Evolutionary conservation across 2,113 vertebrate genomes (phyloP).

Genomic region (Chrysochloris asiatica): DNA sequence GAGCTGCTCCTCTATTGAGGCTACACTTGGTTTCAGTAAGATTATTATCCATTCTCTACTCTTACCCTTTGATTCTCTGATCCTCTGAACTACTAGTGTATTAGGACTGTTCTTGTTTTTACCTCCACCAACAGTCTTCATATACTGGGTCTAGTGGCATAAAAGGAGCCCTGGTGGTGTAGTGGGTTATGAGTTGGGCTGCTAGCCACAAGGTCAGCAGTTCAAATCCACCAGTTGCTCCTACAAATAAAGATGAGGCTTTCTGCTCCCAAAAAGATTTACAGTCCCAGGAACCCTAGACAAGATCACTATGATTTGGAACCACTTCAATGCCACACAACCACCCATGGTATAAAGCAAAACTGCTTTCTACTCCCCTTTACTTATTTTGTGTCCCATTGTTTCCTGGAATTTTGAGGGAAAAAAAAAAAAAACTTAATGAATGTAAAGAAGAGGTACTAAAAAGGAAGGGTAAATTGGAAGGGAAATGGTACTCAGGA

Average conservation of each 20-base stretch:
- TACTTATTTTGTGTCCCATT: neutral
- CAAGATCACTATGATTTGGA: too few species aligned
- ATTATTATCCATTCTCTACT: neutral
- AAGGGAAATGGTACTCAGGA: neutral
- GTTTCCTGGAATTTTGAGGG: neutral
- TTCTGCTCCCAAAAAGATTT: too few species aligned
- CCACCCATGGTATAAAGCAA: neutral
- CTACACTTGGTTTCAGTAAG: neutral
- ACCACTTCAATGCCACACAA: too few species aligned
- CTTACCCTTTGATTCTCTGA: neutral
- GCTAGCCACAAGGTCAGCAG: too few species aligned
- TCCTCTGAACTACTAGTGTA: neutral
- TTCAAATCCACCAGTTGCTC: too few species aligned
- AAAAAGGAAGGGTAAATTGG: neutral
- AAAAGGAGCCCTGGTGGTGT: too few species aligned
- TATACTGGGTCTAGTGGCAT: neutral
- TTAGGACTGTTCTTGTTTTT: neutral
- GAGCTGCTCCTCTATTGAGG: neutral
- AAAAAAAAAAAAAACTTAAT: neutral
- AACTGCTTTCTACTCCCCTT: neutral
- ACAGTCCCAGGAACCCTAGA: too few species aligned
- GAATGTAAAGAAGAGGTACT: neutral
- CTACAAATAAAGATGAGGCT: too few species aligned
- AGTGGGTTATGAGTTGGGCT: too few species aligned
- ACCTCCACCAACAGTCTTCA: neutral